Conservation (phyloP, 2,113 vertebrate genomes). For the Scatophagus argus region DNA sequence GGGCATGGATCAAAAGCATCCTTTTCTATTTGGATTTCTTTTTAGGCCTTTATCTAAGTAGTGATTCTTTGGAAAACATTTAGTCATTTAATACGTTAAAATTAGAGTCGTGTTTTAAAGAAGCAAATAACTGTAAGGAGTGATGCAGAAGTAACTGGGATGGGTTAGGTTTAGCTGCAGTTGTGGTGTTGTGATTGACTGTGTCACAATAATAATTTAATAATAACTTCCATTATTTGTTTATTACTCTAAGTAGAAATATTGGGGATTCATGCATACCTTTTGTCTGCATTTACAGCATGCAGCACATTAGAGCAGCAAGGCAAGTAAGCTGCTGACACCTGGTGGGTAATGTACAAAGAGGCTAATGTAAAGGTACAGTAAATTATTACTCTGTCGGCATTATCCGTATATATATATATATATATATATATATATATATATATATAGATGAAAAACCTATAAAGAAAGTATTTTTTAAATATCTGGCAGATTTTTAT, state of each 20-base stretch:
- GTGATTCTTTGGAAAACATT: slow-evolving; percentile 6
- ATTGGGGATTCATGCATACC: not conserved
- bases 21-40: not conserved
- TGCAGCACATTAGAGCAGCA: not conserved
- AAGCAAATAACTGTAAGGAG: not conserved
- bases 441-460: no score
- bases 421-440: no score
- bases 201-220: no score
- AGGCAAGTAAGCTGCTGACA: slow-evolving; percentile 61
- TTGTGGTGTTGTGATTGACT: not conserved
- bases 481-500: no score
- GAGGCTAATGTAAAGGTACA: not conserved
- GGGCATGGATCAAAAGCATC: slow-evolving; percentile 55
- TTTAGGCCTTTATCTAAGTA: not conserved
- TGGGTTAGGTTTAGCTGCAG: not conserved
- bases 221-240: no score
- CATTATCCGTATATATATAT: no score
- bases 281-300: slow-evolving; percentile 46
- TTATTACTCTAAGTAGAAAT: not conserved
- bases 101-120: not conserved
- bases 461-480: no score
- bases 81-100: not conserved
- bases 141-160: not conserved
- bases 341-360: slow-evolving; percentile 65
- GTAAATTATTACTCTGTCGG: not conserved